These are phyloP conservation scores for Stegana nigrithorax DNA, from an alignment of 2,888 invertebrate genomes.

Conservation along the genomic window DNA sequence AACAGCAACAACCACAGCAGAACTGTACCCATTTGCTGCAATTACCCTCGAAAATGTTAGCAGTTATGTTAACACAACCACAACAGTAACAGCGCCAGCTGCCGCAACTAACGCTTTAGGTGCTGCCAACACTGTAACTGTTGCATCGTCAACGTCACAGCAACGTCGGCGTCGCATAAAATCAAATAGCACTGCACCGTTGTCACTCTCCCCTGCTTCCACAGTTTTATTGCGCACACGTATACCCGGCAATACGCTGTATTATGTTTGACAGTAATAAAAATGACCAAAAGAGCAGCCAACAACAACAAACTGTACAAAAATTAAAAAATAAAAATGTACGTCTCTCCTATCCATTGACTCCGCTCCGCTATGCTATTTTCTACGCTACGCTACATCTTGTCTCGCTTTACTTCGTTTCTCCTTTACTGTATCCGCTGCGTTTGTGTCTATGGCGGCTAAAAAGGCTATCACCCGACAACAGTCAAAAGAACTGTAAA, in stretches of 20 bases:
- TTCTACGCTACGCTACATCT: no score
- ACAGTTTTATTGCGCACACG: slow-evolving; percentile 59
- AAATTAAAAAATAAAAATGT: no score
- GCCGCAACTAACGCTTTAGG: background rate
- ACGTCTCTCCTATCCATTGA: no score
- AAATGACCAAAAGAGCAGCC: slow-evolving; percentile 30
- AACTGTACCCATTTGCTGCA: background rate
- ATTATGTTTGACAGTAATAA: slow-evolving; percentile 55
- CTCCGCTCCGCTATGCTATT: no score
- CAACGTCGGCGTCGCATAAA: background rate
- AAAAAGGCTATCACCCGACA: no score
- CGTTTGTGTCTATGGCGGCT: no score
- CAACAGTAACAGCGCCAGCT: slow-evolving; percentile 18
- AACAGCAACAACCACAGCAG: slow-evolving; percentile 1
- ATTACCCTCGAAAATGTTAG: slow-evolving; percentile 10
- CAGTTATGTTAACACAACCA: slow-evolving; percentile 7
- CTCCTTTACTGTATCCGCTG: no score
- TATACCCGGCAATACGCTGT: slow-evolving; percentile 64
- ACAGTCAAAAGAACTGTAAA: no score
- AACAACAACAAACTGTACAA: no score
- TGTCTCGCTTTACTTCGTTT: no score
- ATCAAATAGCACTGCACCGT: slow-evolving; percentile 26
- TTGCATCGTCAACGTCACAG: slow-evolving; percentile 33
- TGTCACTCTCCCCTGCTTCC: slow-evolving; percentile 53
- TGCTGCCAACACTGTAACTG: background rate